Conservation (phyloP, 35 echinoderm and acorn worm species). For the Apostichopus californicus region DNA sequence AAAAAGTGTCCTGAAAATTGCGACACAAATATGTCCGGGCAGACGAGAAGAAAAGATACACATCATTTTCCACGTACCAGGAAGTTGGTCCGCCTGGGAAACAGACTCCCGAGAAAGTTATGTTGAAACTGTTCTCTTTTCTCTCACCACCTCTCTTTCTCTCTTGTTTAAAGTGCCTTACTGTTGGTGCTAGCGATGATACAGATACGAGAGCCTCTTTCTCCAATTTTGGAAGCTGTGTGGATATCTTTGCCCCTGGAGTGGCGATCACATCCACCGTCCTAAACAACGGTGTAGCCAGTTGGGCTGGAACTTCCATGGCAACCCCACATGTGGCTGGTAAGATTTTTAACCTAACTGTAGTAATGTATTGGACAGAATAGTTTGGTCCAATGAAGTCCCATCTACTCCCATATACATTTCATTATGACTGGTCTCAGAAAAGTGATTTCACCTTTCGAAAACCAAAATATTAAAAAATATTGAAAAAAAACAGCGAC, state of each 20-base stretch:
- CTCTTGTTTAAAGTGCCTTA: neutral
- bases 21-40: too few relatives aligned
- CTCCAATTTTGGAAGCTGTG: constrained; percentile 32
- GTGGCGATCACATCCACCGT: constrained; percentile 26
- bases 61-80: too few relatives aligned
- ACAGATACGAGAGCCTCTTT: constrained; percentile 27
- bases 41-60: too few relatives aligned
- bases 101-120: too few relatives aligned
- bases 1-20: too few relatives aligned
- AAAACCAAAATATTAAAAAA: too few relatives aligned
- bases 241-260: constrained; percentile 47
- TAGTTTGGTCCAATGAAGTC: neutral
- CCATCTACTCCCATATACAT: too few relatives aligned
- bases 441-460: neutral
- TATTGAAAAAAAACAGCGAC: too few relatives aligned
- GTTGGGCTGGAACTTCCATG: constrained; percentile 43
- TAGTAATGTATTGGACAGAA: neutral
- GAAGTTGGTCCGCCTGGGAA: too few relatives aligned
- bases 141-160: too few relatives aligned
- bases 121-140: too few relatives aligned
- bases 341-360: neutral
- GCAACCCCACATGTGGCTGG: constrained; percentile 32
- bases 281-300: neutral
- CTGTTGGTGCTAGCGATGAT: constrained; percentile 31
- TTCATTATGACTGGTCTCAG: neutral